Evolutionary conservation across 2,797 vertebrate genomes (phyloP).

Genomic region (Anolis apletophallus): DNA sequence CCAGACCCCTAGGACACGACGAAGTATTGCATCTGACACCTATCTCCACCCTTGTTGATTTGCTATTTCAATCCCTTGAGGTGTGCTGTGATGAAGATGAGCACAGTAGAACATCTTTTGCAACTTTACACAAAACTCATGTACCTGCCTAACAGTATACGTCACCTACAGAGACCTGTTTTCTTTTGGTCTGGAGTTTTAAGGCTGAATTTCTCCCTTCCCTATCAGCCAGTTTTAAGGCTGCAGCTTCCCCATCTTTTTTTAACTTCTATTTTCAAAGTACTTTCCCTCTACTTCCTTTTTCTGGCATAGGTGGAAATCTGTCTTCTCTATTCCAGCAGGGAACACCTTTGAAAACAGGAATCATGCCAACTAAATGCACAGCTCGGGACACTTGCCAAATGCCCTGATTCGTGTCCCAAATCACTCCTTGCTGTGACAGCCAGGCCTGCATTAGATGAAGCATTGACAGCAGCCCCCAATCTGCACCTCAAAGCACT

Average conservation of each 20-base stretch:
- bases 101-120: no score
- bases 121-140: no score
- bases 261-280: not conserved
- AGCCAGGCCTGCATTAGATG: not conserved
- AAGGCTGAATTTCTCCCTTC: not conserved
- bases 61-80: not conserved
- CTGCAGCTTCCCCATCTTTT: not conserved
- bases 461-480: not conserved
- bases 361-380: not conserved
- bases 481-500: not conserved
- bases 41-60: not conserved
- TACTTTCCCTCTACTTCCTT: not conserved
- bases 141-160: no score
- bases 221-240: not conserved
- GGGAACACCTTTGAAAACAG: not conserved
- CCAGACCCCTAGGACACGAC: no score
- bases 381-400: not conserved
- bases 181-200: not conserved
- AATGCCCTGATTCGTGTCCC: not conserved
- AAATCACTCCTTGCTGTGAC: not conserved
- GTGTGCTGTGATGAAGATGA: no score
- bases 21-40: not conserved
- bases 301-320: not conserved
- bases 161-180: no score
- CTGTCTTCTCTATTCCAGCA: not conserved